These are phyloP conservation scores for Myrmecophaga tridactyla DNA, from an alignment of 2,113 vertebrate genomes.

Conservation along the genomic window DNA sequence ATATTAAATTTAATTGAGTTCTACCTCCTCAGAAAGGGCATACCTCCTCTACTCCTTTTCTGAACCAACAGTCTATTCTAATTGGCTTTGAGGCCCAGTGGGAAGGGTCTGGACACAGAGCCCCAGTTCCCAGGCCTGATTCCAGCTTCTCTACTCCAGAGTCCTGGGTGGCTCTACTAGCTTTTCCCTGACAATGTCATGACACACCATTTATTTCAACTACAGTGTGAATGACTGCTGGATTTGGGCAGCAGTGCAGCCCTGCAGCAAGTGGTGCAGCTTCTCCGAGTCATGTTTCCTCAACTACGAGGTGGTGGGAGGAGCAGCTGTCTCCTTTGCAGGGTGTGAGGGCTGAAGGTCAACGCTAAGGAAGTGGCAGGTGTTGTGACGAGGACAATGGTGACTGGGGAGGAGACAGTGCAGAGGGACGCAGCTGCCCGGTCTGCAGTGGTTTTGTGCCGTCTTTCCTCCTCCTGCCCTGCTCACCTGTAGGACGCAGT, in stretches of 20 bases:
- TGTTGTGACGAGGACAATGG: no score
- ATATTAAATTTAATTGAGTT: no score
- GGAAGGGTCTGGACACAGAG: neutral
- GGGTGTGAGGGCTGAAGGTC: neutral
- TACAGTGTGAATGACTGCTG: neutral
- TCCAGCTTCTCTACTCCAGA: neutral
- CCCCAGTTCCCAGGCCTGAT: neutral
- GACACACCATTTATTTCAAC: neutral
- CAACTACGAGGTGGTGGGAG: rapidly evolving
- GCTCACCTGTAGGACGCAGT: neutral
- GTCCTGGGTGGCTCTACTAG: rapidly evolving
- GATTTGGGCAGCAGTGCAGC: no score
- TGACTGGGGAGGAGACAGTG: neutral
- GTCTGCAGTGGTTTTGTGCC: neutral
- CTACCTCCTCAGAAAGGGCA: neutral
- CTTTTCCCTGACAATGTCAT: neutral
- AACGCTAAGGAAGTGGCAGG: neutral
- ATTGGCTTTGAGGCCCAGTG: neutral
- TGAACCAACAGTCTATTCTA: neutral
- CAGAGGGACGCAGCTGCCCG: rapidly evolving
- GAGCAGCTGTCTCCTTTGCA: neutral
- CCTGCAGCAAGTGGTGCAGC: neutral
- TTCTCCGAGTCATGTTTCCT: neutral
- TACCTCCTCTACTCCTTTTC: neutral
- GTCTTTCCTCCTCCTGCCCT: neutral